Conservation (phyloP, 2,113 vertebrate genomes). For the Cranoglanis bouderius region DNA sequence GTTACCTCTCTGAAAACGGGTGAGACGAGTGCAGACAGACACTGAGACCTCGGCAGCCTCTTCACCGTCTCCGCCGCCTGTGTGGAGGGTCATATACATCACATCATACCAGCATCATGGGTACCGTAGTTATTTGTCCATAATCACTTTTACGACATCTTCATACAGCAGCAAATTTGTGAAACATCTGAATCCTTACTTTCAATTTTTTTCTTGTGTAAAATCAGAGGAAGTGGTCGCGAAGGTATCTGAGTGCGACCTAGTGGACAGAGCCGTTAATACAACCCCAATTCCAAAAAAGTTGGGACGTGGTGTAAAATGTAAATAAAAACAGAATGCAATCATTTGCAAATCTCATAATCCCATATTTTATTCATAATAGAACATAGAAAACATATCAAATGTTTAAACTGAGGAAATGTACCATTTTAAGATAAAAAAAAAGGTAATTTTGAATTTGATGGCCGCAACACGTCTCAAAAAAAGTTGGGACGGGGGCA, state of each 20-base stretch:
- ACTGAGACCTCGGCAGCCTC: conserved; percentile 92
- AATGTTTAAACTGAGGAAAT: too few relatives aligned
- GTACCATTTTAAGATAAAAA: too few relatives aligned
- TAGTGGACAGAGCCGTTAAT: background rate
- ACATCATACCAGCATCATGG: background rate
- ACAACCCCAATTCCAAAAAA: too few relatives aligned
- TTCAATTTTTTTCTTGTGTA: background rate
- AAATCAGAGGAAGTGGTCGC: background rate
- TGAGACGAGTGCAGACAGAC: conserved; percentile 90
- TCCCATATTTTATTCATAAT: too few relatives aligned
- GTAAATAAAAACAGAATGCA: too few relatives aligned
- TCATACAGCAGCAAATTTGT: background rate
- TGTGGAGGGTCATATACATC: background rate
- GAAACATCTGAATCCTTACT: background rate
- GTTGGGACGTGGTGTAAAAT: too few relatives aligned
- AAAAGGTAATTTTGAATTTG: too few relatives aligned
- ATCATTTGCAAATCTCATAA: too few relatives aligned
- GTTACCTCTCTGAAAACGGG: conserved; percentile 96
- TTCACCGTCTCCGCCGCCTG: conserved; percentile 83
- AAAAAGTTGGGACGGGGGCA: too few relatives aligned
- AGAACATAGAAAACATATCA: too few relatives aligned
- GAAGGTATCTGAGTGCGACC: background rate
- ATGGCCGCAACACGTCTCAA: too few relatives aligned
- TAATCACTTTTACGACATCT: background rate
- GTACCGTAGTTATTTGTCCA: too few relatives aligned